A percentile compares a stretch with the other conserved stretches of the same genome.
Evolutionary conservation across 2,888 invertebrate species (phyloP).

Genomic region (Trimorus sp.): DNA sequence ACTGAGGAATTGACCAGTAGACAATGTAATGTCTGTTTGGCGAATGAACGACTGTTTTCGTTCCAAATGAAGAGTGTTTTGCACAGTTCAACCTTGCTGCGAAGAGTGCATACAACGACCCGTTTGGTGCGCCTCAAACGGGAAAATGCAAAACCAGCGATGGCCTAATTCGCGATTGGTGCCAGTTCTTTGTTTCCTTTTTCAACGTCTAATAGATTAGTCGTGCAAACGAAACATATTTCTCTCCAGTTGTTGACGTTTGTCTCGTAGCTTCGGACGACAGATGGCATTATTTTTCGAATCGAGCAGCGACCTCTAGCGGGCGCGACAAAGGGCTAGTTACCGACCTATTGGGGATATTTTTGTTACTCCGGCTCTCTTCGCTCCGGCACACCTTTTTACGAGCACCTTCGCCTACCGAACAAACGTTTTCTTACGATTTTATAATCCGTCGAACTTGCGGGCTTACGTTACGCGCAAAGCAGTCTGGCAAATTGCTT

Average conservation of each 20-base stretch:
- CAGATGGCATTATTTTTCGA: constrained; percentile 17
- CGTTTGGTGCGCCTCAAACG: not conserved
- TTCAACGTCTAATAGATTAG: constrained; percentile 26
- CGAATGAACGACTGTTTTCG: too few species aligned
- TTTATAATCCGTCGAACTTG: constrained; percentile 35
- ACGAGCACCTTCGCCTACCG: constrained; percentile 39
- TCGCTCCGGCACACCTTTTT: constrained; percentile 30
- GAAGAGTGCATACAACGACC: constrained; percentile 19
- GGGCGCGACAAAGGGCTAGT: constrained; percentile 15
- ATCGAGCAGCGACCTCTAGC: not conserved
- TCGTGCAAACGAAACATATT: constrained; percentile 29
- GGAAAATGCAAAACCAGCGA: not conserved
- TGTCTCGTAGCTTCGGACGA: constrained; percentile 8
- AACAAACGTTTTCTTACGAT: constrained; percentile 36
- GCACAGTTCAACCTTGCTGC: too few species aligned
- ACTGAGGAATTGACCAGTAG: too few species aligned
- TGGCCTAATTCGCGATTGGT: constrained; percentile 39
- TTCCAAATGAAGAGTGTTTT: too few species aligned
- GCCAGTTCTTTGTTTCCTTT: constrained; percentile 27
- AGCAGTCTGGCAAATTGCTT: constrained; percentile 32
- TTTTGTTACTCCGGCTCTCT: constrained; percentile 38
- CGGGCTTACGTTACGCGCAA: constrained; percentile 24
- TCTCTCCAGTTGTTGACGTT: constrained; percentile 44
- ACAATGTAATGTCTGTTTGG: too few species aligned
- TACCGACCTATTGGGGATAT: constrained; percentile 28